Evolutionary conservation across 2,113 vertebrate species (phyloP).

Genomic region (Tyrannus savana): DNA sequence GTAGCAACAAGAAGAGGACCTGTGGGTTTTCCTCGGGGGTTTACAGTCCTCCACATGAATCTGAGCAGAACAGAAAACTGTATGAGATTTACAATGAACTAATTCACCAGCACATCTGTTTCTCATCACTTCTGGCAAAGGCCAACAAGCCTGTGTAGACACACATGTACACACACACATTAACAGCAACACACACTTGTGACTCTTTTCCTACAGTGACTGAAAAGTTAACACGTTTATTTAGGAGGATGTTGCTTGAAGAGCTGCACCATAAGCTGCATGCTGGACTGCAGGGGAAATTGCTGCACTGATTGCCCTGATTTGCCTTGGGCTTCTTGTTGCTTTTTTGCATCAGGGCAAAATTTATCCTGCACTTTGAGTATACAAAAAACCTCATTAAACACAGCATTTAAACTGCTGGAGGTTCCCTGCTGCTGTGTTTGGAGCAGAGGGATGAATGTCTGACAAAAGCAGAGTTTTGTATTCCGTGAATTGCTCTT

Average conservation of each 20-base stretch:
- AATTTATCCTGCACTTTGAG: background rate
- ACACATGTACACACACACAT: rapidly evolving
- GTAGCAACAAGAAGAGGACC: constrained; percentile 92
- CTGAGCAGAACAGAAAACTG: constrained; percentile 71
- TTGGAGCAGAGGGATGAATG: background rate
- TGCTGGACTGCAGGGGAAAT: background rate
- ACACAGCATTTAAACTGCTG: background rate
- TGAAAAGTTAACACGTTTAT: background rate
- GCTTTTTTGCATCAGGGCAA: background rate
- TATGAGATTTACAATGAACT: constrained; percentile 77
- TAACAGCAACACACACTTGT: background rate
- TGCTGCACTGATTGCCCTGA: background rate
- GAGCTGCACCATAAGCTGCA: background rate
- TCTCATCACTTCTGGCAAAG: constrained; percentile 71
- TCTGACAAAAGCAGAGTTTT: constrained; percentile 3
- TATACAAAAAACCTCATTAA: constrained; percentile 2
- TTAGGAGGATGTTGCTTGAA: background rate
- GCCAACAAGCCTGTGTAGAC: background rate
- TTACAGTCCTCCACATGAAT: constrained; percentile 93
- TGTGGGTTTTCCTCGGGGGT: constrained; percentile 83
- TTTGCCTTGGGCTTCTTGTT: background rate
- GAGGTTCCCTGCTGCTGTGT: background rate
- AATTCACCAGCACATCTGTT: constrained; percentile 85
- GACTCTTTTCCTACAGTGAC: background rate
- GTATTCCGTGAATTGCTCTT: background rate